A percentile compares a stretch with the other conserved stretches of the same genome.
Conservation (phyloP, 2,113 vertebrate species). For the Rhabdomys dilectus region DNA sequence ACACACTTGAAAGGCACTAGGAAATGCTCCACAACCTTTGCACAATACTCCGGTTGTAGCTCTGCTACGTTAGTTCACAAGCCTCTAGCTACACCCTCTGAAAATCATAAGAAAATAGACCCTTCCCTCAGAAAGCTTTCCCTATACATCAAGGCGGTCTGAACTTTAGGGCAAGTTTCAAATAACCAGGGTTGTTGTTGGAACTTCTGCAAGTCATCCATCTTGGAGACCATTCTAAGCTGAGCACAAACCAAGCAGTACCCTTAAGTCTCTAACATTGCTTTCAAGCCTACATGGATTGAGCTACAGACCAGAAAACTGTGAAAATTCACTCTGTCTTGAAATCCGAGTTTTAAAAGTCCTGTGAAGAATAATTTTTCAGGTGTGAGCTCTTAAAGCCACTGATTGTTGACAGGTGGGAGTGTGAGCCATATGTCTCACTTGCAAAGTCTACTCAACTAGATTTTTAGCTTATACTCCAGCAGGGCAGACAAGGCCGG, state of each 20-base stretch:
- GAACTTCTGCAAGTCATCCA: neutral
- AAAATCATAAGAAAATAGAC: neutral
- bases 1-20: neutral
- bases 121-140: neutral
- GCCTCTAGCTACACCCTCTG: rapidly evolving
- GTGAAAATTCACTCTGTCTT: neutral
- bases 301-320: neutral
- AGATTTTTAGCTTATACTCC: neutral
- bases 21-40: neutral
- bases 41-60: neutral
- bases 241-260: neutral
- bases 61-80: neutral
- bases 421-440: neutral
- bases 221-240: neutral
- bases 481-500: neutral
- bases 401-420: neutral
- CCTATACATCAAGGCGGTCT: neutral
- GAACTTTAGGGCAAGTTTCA: neutral
- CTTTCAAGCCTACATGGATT: neutral
- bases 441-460: neutral
- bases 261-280: neutral
- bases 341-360: neutral
- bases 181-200: neutral
- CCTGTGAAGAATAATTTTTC: neutral
- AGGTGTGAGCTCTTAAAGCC: neutral